These are phyloP conservation scores for Corythaeola cristata DNA, from an alignment of 2,113 vertebrate genomes.

Conservation along the genomic window DNA sequence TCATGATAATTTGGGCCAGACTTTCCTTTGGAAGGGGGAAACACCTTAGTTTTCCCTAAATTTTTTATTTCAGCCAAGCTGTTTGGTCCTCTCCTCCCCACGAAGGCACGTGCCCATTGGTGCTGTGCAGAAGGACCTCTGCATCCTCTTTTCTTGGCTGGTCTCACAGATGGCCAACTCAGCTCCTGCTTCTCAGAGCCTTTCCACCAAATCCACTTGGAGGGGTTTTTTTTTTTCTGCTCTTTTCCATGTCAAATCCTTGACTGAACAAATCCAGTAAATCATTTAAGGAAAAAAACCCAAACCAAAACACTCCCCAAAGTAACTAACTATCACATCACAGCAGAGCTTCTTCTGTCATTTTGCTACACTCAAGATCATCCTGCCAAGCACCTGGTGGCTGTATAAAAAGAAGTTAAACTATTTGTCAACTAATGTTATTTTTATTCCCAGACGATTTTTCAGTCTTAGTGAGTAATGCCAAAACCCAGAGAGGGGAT, in stretches of 20 bases:
- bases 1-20: neutral
- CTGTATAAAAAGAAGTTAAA: neutral
- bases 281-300: neutral
- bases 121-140: neutral
- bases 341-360: neutral
- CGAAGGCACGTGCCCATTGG: accelerated
- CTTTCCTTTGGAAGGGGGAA: neutral
- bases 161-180: neutral
- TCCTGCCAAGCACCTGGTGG: neutral
- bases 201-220: neutral
- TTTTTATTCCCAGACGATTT: neutral
- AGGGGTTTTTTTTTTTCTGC: neutral
- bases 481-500: neutral
- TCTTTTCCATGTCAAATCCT: neutral
- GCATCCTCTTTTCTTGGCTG: neutral
- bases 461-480: neutral
- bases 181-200: neutral
- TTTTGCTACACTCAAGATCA: accelerated
- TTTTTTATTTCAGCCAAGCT: neutral
- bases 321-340: neutral
- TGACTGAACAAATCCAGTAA: neutral
- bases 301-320: neutral
- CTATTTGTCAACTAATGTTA: neutral
- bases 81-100: neutral
- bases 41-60: neutral